phyloP scores from a whole-genome alignment of 2,797 vertebrate genomes.

The Lerista edwardsae region DNA sequence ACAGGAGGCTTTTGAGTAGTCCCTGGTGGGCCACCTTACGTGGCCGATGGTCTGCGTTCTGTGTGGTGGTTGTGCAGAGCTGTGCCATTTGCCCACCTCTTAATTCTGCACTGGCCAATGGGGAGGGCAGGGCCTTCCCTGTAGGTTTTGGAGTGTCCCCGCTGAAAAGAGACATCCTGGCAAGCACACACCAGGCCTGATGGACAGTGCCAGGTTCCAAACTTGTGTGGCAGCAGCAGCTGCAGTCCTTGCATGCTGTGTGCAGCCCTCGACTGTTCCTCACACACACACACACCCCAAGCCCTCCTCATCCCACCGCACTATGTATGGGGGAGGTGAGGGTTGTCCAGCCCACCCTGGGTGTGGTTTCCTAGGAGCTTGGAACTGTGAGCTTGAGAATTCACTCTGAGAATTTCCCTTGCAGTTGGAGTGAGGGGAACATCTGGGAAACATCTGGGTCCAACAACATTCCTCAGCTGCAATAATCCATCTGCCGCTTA shows the following conservation, averaged over 20 bases:
- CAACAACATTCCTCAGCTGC: conserved; percentile 1
- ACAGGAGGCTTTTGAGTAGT: background rate
- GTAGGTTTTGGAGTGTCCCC: background rate
- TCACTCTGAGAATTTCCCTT: background rate
- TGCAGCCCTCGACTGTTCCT: conserved; percentile 15
- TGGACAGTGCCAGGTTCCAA: conserved; percentile 24
- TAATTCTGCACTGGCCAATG: background rate
- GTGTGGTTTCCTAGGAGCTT: background rate
- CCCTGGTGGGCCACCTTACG: background rate
- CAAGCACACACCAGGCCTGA: background rate
- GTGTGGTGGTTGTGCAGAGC: background rate
- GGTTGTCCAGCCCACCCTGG: background rate
- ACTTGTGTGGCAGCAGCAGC: conserved; percentile 39
- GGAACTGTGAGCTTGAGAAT: too few relatives aligned
- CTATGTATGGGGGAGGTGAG: background rate
- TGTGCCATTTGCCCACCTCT: background rate
- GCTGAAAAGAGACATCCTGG: background rate
- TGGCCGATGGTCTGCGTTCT: background rate
- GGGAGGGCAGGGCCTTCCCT: background rate
- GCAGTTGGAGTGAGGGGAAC: background rate
- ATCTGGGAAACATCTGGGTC: conserved; percentile 45
- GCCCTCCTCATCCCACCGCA: background rate
- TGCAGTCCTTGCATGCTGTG: background rate
- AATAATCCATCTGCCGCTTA: background rate
- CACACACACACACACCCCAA: background rate